These are phyloP conservation scores for Apamea sordens DNA, from an alignment of 2,888 invertebrate species.

Conservation along the genomic window DNA sequence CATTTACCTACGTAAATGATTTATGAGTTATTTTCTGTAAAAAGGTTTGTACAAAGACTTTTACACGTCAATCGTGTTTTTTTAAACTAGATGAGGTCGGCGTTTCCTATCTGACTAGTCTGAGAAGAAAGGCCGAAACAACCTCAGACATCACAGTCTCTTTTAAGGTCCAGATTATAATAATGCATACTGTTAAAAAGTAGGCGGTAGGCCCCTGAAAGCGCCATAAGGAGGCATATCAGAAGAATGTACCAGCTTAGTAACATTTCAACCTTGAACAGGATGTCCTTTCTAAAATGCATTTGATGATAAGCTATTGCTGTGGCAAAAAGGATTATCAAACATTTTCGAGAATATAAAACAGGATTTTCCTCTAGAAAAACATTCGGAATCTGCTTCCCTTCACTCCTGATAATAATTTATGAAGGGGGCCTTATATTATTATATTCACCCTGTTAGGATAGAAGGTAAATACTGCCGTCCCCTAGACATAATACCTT, in stretches of 20 bases:
- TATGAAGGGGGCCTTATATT: slow-evolving; percentile 50
- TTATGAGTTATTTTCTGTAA: too few species aligned
- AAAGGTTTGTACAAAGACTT: too few species aligned
- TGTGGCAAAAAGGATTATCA: background rate
- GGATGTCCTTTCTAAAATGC: background rate
- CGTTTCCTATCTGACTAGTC: too few species aligned
- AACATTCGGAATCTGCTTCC: slow-evolving; percentile 14
- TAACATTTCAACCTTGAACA: background rate
- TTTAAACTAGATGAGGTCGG: too few species aligned
- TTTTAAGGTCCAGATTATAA: background rate
- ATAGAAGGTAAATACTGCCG: slow-evolving; percentile 53
- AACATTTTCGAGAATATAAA: background rate
- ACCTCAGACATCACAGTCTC: too few species aligned
- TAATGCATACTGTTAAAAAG: background rate
- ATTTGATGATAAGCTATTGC: background rate
- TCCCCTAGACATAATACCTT: slow-evolving; percentile 53
- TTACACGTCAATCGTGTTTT: too few species aligned
- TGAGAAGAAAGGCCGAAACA: too few species aligned
- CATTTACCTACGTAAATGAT: too few species aligned
- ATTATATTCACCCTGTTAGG: slow-evolving; percentile 57
- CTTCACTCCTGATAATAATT: slow-evolving; percentile 47
- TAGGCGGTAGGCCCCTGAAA: background rate
- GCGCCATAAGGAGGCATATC: background rate
- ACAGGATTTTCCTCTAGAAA: slow-evolving; percentile 16
- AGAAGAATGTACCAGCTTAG: background rate